Conservation (phyloP, 1,140 invertebrate genomes). For the Amyelois transitella region DNA sequence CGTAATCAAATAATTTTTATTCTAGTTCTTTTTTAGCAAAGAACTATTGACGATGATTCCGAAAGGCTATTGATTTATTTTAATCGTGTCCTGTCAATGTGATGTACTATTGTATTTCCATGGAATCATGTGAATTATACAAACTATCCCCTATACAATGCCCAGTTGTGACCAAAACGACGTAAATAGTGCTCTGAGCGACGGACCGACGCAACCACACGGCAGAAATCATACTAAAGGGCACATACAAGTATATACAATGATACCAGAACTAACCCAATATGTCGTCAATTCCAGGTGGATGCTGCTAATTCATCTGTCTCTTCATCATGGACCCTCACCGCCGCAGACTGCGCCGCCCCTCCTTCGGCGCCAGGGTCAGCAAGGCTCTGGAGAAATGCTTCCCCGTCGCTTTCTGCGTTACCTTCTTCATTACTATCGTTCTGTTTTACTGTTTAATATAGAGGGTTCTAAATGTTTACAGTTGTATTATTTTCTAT, state of each 20-base stretch:
- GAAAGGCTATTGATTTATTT: neutral
- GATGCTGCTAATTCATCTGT: slow-evolving; percentile 42
- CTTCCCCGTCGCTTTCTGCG: slow-evolving; percentile 53
- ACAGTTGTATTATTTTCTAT: slow-evolving; percentile 14
- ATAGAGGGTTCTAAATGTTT: slow-evolving; percentile 36
- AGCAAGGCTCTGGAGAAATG: slow-evolving; percentile 38
- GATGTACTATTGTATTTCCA: neutral
- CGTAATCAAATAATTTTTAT: too few species aligned
- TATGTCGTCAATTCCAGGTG: slow-evolving; percentile 29
- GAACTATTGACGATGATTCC: neutral
- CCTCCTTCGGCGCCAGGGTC: slow-evolving; percentile 26
- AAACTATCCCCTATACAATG: neutral
- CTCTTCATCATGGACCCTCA: slow-evolving; percentile 26
- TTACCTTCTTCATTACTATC: slow-evolving; percentile 53
- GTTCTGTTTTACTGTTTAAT: slow-evolving; percentile 54
- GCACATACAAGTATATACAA: too few species aligned
- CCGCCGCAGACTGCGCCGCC: slow-evolving; percentile 14
- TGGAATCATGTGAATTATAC: neutral
- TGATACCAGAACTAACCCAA: too few species aligned
- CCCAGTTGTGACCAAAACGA: neutral
- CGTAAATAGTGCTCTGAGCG: neutral
- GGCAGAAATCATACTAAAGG: too few species aligned
- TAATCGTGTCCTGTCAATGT: too few species aligned
- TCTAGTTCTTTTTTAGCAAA: too few species aligned
- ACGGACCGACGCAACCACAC: too few species aligned